A percentile compares a stretch with the other conserved stretches of the same genome.
These are phyloP conservation scores for Dasysyrphus tricinctus DNA, from an alignment of 2,888 invertebrate species.

Conservation along the genomic window DNA sequence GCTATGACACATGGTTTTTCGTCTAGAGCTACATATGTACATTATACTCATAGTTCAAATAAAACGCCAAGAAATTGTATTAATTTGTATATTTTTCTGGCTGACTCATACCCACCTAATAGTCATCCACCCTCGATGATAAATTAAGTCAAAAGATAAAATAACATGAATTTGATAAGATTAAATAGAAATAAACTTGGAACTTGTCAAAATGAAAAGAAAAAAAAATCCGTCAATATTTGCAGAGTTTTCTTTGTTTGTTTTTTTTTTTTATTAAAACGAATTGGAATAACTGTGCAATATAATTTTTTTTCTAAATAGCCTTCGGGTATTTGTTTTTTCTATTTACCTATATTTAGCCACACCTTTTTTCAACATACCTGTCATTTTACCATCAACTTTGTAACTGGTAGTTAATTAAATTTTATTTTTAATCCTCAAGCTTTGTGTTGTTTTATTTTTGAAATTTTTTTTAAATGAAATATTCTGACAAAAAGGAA, in stretches of 20 bases:
- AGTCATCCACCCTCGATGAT: constrained; percentile 29
- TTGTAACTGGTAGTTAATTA: constrained; percentile 14
- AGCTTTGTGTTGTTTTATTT: constrained; percentile 10
- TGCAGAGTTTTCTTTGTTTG: background rate
- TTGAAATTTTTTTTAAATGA: background rate
- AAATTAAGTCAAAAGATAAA: constrained; percentile 26
- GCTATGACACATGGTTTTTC: constrained; percentile 61
- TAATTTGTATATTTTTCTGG: constrained; percentile 1
- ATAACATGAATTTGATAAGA: constrained; percentile 38
- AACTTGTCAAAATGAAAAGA: background rate
- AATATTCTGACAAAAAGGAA: background rate
- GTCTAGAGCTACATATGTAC: constrained; percentile 4
- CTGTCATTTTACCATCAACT: background rate
- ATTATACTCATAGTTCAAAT: background rate
- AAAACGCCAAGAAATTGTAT: constrained; percentile 17
- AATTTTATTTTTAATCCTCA: constrained; percentile 21
- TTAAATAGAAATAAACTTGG: background rate
- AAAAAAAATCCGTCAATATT: background rate
- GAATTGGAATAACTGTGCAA: background rate
- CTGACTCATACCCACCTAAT: constrained; percentile 33
- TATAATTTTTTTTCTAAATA: background rate
- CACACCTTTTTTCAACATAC: constrained; percentile 21
- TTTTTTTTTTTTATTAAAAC: background rate
- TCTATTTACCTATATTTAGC: constrained; percentile 13
- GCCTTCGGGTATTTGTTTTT: background rate